Evolutionary conservation across 2,797 vertebrate species (phyloP), one percentile per base, ranked within the genome.

Genomic region (Poecilia wingei): DNA sequence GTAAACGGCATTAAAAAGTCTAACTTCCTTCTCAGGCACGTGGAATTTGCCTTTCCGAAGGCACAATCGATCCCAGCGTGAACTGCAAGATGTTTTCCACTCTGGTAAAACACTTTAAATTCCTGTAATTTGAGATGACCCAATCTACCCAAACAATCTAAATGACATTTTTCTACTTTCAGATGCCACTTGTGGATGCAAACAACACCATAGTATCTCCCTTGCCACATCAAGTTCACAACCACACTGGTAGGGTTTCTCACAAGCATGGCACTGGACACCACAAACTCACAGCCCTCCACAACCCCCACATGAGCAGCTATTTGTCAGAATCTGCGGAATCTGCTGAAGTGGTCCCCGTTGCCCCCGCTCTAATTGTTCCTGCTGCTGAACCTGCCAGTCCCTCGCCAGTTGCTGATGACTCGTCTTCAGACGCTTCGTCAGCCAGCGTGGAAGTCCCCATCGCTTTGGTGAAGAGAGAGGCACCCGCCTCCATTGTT

Each of bases 11-110:
- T 45, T 18, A 46, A 14, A 45, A 45, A 43, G 36, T 39, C 36
- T 10, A 14, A 46, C 43, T 85, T 70, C 79, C 20, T 66, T 57
- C 45, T 70, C 75, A 96, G 96, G 72, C 36, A 41, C 93, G 83
- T 59, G 95, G 95, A 18, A 84, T 96, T 86, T 96, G 96, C 80
- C 72, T 25, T 25, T 91, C 95, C 13, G 59, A 1, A 59, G 91
- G 94, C 39, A 4, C 33, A 1, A 75, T 6, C 16, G 3, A 4
- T 2, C 91, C 90, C 72, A 8, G 28, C 28, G 88, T 95, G 33
- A 59, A 89, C 84, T 96, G 96, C 86, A 90, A 86, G 46, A 91
- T 95, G 85, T 95, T 95, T 82, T 0, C 61, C 22, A 61, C 4
- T 76, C 12, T 78, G 91, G 96, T 96, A 95, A 93, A 79, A 77